phyloP scores from a whole-genome alignment of 2,888 invertebrate genomes.

The Sinelater perroti region DNA sequence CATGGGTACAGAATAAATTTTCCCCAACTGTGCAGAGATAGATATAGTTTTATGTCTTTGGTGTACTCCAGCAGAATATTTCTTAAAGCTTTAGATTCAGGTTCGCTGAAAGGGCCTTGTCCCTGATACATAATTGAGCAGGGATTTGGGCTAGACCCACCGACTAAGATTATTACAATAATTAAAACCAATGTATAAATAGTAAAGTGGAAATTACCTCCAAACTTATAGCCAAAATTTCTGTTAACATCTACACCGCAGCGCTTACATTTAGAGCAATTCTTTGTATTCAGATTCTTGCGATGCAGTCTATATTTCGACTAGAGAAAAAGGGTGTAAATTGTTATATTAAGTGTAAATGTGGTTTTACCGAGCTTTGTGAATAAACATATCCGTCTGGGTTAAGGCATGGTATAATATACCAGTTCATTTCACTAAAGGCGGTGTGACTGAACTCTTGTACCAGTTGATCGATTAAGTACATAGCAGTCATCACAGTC shows the following conservation, averaged over 20 bases:
- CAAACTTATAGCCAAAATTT: slow-evolving; percentile 31
- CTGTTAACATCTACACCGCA: slow-evolving; percentile 25
- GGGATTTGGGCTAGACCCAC: background rate
- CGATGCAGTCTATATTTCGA: slow-evolving; percentile 5
- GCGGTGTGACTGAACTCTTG: slow-evolving; percentile 47
- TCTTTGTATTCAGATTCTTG: background rate
- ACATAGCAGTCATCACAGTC: slow-evolving; percentile 68
- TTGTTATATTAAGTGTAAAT: no score
- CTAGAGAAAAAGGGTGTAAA: no score
- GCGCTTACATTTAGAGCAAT: background rate
- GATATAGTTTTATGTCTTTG: background rate
- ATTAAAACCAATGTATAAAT: no score
- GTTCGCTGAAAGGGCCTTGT: background rate
- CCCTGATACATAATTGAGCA: background rate
- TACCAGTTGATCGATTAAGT: slow-evolving; percentile 67
- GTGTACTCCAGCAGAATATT: background rate
- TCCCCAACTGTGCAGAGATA: background rate
- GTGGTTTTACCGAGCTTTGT: background rate
- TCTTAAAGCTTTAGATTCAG: background rate
- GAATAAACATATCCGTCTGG: slow-evolving; percentile 63
- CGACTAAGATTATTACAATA: no score
- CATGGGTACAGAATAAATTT: background rate
- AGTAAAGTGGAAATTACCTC: no score
- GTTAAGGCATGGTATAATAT: slow-evolving; percentile 62
- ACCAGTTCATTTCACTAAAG: slow-evolving; percentile 62